A percentile compares a stretch with the other conserved stretches of the same genome.
These are phyloP conservation scores for Halesus radiatus DNA, from an alignment of 1,140 invertebrate genomes.

Conservation along the genomic window DNA sequence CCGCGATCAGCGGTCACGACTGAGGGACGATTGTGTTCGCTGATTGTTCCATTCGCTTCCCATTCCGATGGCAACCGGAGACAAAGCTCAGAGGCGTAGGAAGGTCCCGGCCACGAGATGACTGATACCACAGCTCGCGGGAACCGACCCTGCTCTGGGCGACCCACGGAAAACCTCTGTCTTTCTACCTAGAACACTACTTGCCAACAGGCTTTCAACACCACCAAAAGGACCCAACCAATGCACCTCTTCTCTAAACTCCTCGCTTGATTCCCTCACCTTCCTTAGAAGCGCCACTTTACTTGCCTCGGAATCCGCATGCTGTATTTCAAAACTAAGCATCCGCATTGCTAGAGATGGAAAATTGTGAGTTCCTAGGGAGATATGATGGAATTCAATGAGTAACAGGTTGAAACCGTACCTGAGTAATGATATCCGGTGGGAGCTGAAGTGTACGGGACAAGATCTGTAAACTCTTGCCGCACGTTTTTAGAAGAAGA, in stretches of 20 bases:
- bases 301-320: not conserved
- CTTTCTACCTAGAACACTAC: not conserved
- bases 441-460: too few relatives aligned
- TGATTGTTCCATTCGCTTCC: conserved; percentile 32
- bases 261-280: not conserved
- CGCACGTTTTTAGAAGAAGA: too few relatives aligned
- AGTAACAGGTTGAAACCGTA: conserved; percentile 26
- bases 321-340: not conserved
- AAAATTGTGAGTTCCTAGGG: conserved; percentile 23
- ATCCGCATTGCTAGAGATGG: conserved; percentile 33
- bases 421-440: conserved; percentile 27
- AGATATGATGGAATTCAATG: conserved; percentile 12
- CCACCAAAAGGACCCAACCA: not conserved
- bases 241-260: not conserved
- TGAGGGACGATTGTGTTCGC: conserved; percentile 31
- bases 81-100: conserved; percentile 35
- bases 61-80: conserved; percentile 25
- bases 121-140: conserved; percentile 23
- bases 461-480: too few relatives aligned
- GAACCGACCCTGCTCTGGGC: not conserved
- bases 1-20: conserved; percentile 34
- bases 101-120: conserved; percentile 33
- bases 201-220: not conserved
- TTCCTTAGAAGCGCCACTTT: not conserved
- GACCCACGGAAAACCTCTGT: conserved; percentile 2